These are phyloP conservation scores for Aythya baeri DNA, from an alignment of 2,113 vertebrate species.

Conservation along the genomic window DNA sequence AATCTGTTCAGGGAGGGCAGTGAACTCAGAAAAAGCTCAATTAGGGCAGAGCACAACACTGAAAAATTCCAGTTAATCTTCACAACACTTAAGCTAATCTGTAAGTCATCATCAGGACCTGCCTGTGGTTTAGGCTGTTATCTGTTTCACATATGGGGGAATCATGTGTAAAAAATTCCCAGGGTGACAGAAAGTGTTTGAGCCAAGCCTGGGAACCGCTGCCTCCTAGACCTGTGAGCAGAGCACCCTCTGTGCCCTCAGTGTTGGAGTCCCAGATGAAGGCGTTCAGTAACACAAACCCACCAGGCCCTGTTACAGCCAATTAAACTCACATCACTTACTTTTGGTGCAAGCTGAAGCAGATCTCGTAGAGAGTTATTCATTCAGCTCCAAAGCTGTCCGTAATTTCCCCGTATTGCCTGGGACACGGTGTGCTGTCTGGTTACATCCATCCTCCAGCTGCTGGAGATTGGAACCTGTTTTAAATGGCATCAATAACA, in stretches of 20 bases:
- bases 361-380: background rate
- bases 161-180: fast-evolving
- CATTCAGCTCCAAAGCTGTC: background rate
- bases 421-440: background rate
- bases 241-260: background rate
- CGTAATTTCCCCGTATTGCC: background rate
- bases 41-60: background rate
- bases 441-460: background rate
- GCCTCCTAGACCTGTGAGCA: fast-evolving
- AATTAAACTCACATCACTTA: background rate
- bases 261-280: background rate
- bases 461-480: background rate
- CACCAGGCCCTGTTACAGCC: background rate
- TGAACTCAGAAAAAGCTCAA: fast-evolving
- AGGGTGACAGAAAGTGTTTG: background rate
- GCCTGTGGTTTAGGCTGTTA: background rate
- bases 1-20: background rate
- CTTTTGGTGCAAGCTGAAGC: background rate
- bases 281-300: background rate
- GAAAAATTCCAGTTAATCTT: background rate
- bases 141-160: background rate
- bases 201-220: background rate
- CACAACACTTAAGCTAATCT: background rate
- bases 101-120: background rate
- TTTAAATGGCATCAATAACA: background rate